Conservation (phyloP, 2,797 vertebrate species). For the Karalla daura region DNA sequence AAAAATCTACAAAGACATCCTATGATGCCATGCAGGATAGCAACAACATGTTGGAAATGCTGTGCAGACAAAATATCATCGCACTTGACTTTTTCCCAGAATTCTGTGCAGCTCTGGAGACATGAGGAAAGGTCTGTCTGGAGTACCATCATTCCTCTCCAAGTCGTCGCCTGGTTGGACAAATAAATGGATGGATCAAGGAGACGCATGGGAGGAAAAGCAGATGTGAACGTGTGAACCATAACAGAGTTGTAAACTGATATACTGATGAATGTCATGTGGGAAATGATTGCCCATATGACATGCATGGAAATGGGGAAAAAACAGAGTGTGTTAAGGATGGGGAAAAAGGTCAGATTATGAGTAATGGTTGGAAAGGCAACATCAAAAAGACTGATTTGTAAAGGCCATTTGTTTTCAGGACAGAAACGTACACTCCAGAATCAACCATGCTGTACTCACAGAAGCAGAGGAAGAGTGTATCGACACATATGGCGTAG, state of each 20-base stretch:
- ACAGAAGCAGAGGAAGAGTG: constrained; percentile 95
- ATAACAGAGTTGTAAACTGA: not conserved
- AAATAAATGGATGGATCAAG: not conserved
- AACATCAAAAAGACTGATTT: not conserved
- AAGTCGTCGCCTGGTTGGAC: constrained; percentile 89
- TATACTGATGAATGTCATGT: not conserved
- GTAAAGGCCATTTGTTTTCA: not conserved
- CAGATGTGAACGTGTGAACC: not conserved
- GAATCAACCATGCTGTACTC: constrained; percentile 75
- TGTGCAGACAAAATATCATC: constrained; percentile 4
- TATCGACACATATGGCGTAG: constrained; percentile 95
- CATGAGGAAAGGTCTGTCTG: constrained; percentile 91
- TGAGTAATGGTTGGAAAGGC: not conserved
- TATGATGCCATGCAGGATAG: no score
- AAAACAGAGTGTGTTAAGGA: not conserved
- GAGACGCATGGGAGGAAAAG: not conserved
- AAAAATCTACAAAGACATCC: no score
- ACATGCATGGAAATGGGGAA: constrained; percentile 10
- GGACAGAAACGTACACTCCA: not conserved
- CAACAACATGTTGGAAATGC: no score
- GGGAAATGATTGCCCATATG: no score
- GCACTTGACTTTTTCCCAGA: constrained; percentile 81
- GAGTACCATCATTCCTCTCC: constrained; percentile 92
- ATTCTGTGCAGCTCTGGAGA: constrained; percentile 89
- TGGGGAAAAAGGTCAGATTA: not conserved